A percentile compares a stretch with the other conserved stretches of the same genome.
Conservation (phyloP, 2,113 vertebrate genomes). For the Ascaphus truei region DNA sequence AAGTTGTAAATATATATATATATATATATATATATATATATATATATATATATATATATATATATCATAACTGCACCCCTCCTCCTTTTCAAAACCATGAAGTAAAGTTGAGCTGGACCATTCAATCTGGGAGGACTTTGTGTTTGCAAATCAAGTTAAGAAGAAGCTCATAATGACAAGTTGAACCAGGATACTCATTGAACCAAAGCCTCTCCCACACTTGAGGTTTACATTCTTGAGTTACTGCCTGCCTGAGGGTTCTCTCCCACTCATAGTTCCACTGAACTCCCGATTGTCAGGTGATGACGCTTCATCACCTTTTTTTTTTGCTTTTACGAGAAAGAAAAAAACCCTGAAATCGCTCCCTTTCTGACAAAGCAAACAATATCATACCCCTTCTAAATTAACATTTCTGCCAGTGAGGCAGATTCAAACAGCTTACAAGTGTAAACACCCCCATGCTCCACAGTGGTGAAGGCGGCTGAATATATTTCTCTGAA, state of each 20-base stretch:
- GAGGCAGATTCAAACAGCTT: neutral
- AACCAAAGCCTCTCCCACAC: constrained; percentile 26
- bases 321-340: too few species aligned
- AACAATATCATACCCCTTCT: neutral
- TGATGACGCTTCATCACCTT: constrained; percentile 1
- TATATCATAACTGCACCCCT: too few species aligned
- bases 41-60: too few species aligned
- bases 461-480: too few species aligned
- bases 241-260: neutral
- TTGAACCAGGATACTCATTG: constrained; percentile 17
- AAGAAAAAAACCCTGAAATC: too few species aligned
- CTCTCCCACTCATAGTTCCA: constrained; percentile 6
- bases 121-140: too few species aligned
- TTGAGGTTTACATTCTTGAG: constrained; percentile 12
- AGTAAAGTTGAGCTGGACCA: too few species aligned
- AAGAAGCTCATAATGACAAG: neutral
- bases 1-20: too few species aligned
- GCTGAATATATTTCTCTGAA: too few species aligned
- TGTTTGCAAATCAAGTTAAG: neutral
- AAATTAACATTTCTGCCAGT: neutral
- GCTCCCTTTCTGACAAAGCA: too few species aligned
- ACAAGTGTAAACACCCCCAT: neutral
- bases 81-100: too few species aligned
- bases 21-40: too few species aligned
- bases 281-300: neutral